phyloP scores from a whole-genome alignment of 2,888 invertebrate genomes.

The Apotomis capreana region DNA sequence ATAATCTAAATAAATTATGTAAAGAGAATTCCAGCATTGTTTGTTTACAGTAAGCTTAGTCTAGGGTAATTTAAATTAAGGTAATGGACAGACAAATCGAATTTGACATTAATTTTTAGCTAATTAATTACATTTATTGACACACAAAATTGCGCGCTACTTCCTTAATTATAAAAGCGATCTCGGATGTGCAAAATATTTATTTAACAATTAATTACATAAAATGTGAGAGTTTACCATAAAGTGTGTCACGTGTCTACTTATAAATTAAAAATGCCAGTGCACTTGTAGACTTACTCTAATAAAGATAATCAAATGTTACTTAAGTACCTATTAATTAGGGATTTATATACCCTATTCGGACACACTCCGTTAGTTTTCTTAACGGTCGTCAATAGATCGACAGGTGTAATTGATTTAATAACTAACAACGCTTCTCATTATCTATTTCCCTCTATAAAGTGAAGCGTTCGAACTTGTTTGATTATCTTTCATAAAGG shows the following conservation, averaged over 20 bases:
- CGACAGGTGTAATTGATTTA: too few species aligned
- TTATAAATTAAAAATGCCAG: neutral
- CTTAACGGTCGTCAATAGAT: too few species aligned
- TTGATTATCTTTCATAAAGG: neutral
- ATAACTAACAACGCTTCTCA: too few species aligned
- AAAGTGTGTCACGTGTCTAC: conserved; percentile 9
- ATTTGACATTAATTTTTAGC: conserved; percentile 36
- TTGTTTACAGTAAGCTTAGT: conserved; percentile 57
- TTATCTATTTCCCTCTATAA: too few species aligned
- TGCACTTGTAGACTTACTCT: neutral
- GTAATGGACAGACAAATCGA: conserved; percentile 50
- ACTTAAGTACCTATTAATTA: neutral
- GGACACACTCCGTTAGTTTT: too few species aligned
- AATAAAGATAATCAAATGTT: neutral
- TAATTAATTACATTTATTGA: conserved; percentile 34
- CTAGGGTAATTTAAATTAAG: conserved; percentile 45
- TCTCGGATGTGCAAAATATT: conserved; percentile 52
- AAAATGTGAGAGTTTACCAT: conserved; percentile 1
- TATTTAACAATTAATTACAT: conserved; percentile 1
- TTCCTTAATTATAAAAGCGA: conserved; percentile 60
- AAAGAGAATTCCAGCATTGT: conserved; percentile 66
- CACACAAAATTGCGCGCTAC: conserved; percentile 38
- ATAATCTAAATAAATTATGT: conserved; percentile 76
- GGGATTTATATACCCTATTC: too few species aligned
- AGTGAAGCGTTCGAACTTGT: neutral